Evolutionary conservation across 2,113 vertebrate species (phyloP), one percentile per base, ranked within the genome.

Genomic region (Tragelaphus imberbis): DNA sequence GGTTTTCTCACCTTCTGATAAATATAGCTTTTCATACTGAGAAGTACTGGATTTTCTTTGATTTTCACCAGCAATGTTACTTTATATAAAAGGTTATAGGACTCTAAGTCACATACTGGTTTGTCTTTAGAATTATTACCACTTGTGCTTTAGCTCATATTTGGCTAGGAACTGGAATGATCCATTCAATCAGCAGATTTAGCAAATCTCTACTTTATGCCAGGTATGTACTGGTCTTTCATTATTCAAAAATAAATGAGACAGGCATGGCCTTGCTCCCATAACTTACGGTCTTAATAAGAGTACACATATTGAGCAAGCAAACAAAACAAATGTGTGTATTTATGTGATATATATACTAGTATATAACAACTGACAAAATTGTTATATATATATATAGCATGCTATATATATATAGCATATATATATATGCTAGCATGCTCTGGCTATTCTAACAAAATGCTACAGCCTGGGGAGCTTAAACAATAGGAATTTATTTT

Each of bases 181-280:
- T 6, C 58, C n/a, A 44, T 79, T 47, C 30, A 71, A 1, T 55
- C 12, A 49, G 15, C 3, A n/a, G 80, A 75, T 16, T 55, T 55
- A 33, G 25, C 36, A 58, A 47, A 27, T 47, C 17, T 53, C 23
- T 59, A 0, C 13, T n/a, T 7, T 36, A 14, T 15, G 36, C 15
- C 17, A 1, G 6, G 17, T 13, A 15, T 25, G 27, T 36, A 4
- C 30, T 49, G 55, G 10, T 8, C 56, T 56, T 79, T 12, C 15
- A 1, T 2, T 28, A 25, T 30, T 51, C 7, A 27, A 0, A 1
- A 17, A 12, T 55, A 0, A 30, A 17, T 6, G 19, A 30, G 7
- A 33, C n/a, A 90, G 28, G 17, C n/a, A 8, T 15, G 58, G 36
- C 12, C n/a, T 27, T 61, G 14, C 28, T 61, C 23, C 21, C 44